Conservation (phyloP, 2,113 vertebrate genomes). For the Agapornis roseicollis region DNA sequence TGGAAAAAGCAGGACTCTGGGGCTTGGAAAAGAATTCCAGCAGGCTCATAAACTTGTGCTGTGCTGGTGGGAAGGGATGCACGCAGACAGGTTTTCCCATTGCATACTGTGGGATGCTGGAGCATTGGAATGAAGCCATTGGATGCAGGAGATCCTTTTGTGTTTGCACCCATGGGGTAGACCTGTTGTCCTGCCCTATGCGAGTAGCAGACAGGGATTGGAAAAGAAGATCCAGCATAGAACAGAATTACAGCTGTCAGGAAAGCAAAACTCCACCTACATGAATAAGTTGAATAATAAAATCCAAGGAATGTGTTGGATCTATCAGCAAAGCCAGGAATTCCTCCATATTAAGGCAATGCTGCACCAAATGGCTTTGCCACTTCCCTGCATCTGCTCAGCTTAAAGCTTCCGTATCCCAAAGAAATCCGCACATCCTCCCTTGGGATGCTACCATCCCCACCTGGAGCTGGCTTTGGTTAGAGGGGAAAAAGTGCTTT, state of each 20-base stretch:
- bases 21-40: neutral
- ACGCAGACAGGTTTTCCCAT: neutral
- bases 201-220: neutral
- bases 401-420: neutral
- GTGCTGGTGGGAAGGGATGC: neutral
- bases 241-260: neutral
- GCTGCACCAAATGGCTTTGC: neutral
- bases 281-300: neutral
- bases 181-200: neutral
- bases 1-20: neutral
- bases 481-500: neutral
- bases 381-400: neutral
- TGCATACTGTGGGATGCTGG: neutral
- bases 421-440: neutral
- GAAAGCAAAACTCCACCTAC: neutral
- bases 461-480: neutral
- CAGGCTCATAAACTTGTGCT: neutral
- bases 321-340: neutral
- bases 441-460: slow-evolving; percentile 20
- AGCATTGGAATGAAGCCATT: accelerated
- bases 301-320: neutral
- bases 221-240: neutral
- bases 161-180: accelerated
- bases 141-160: neutral
- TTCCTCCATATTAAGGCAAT: neutral